phyloP scores from a whole-genome alignment of 2,113 vertebrate genomes.

The Tachysurus vachellii region DNA sequence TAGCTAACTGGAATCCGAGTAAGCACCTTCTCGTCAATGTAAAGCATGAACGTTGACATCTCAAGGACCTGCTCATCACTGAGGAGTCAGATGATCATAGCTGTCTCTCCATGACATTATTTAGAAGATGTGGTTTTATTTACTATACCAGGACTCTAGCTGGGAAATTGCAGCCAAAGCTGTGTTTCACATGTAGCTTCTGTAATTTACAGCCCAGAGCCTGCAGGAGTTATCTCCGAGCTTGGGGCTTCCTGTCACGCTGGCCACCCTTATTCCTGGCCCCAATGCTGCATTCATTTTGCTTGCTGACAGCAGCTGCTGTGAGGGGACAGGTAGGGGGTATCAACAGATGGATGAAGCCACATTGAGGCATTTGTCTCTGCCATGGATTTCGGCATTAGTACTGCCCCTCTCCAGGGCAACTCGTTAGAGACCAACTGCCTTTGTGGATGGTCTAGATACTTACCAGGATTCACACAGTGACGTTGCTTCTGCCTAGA shows the following conservation, averaged over 20 bases:
- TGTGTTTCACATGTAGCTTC: constrained; percentile 37
- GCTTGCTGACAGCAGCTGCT: constrained; percentile 46
- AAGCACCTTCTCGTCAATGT: constrained; percentile 1
- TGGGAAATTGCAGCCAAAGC: constrained; percentile 36
- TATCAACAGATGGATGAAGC: constrained; percentile 62
- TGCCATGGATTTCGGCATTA: constrained; percentile 57
- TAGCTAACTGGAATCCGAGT: constrained; percentile 10
- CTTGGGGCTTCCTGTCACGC: constrained; percentile 45
- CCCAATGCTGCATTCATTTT: constrained; percentile 52
- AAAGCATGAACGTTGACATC: constrained; percentile 6
- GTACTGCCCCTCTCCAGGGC: constrained; percentile 46
- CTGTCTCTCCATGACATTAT: constrained; percentile 16
- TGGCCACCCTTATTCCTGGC: constrained; percentile 47
- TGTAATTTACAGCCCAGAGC: constrained; percentile 42
- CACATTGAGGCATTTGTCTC: constrained; percentile 60
- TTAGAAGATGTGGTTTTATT: constrained; percentile 43
- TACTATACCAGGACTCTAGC: constrained; percentile 35
- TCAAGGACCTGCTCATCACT: not conserved
- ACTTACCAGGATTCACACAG: constrained; percentile 44
- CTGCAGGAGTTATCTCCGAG: constrained; percentile 39
- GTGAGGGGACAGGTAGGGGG: constrained; percentile 47
- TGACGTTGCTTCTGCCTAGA: constrained; percentile 36
- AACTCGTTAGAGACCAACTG: constrained; percentile 49
- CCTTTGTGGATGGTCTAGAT: constrained; percentile 52
- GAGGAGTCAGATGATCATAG: constrained; percentile 4